phyloP scores from a whole-genome alignment of 1,140 invertebrate species.

The Cardiocondyla obscurior region DNA sequence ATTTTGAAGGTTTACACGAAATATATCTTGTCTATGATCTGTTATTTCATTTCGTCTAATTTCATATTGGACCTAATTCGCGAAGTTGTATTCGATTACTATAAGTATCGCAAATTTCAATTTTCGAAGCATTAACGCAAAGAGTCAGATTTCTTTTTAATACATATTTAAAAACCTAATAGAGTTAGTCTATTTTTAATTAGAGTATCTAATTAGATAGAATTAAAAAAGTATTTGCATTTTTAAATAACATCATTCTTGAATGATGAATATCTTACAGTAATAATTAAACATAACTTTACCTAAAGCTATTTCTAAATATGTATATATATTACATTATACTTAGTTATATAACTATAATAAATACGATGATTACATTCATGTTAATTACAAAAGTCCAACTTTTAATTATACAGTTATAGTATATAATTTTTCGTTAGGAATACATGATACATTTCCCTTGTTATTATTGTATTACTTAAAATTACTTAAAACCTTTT shows the following conservation, averaged over 20 bases:
- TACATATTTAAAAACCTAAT: background rate
- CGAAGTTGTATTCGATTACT: background rate
- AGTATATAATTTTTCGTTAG: background rate
- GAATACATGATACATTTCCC: background rate
- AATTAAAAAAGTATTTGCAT: background rate
- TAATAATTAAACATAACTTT: constrained; percentile 8
- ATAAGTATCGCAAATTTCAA: background rate
- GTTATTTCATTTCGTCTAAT: background rate
- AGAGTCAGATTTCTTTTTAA: background rate
- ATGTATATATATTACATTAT: constrained; percentile 1
- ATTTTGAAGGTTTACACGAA: background rate
- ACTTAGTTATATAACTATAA: background rate
- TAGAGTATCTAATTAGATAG: no score
- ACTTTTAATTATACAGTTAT: background rate
- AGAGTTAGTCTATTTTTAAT: background rate
- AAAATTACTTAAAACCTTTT: background rate
- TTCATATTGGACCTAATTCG: background rate
- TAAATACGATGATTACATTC: background rate
- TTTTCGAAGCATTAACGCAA: background rate
- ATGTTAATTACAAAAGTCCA: background rate
- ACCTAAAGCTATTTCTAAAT: background rate
- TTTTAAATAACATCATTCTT: constrained; percentile 2
- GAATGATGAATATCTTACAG: background rate
- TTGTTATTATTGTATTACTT: background rate
- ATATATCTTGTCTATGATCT: background rate